Evolutionary conservation across 2,888 invertebrate genomes (phyloP).

Genomic region (Acronicta leporina): DNA sequence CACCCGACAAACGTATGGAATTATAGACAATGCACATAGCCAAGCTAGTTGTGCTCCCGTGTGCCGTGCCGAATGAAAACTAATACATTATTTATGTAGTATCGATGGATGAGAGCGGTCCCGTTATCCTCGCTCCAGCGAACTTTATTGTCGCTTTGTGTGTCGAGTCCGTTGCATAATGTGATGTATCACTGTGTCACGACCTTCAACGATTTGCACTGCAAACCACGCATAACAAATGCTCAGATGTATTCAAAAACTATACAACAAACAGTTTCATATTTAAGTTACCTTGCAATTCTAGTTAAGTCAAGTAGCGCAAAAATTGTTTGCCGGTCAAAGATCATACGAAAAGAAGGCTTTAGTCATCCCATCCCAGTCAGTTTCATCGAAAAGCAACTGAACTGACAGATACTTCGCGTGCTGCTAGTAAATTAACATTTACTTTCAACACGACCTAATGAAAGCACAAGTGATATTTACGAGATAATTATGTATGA

Average conservation of each 20-base stretch:
- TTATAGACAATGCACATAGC: slow-evolving; percentile 1
- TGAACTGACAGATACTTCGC: slow-evolving; percentile 3
- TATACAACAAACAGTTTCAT: too few relatives aligned
- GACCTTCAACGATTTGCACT: slow-evolving; percentile 38
- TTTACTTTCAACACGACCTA: slow-evolving; percentile 7
- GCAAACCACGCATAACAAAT: slow-evolving; percentile 3
- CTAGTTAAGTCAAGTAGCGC: background rate
- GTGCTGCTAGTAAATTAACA: background rate
- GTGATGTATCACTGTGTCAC: slow-evolving; percentile 23
- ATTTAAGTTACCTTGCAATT: too few relatives aligned
- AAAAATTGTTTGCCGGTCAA: background rate
- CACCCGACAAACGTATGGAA: background rate
- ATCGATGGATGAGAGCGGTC: slow-evolving; percentile 34
- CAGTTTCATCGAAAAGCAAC: too few relatives aligned
- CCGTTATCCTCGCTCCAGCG: slow-evolving; percentile 56
- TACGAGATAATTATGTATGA: slow-evolving; percentile 3
- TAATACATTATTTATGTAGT: slow-evolving; percentile 20
- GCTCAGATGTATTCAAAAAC: slow-evolving; percentile 4
- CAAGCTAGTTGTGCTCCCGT: slow-evolving; percentile 17
- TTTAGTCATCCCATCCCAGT: too few relatives aligned
- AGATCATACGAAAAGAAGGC: background rate
- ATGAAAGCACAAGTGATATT: slow-evolving; percentile 27
- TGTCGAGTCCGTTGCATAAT: slow-evolving; percentile 39
- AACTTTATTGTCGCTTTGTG: slow-evolving; percentile 57
- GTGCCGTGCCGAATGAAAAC: slow-evolving; percentile 33